Evolutionary conservation across 2,888 invertebrate genomes (phyloP), one percentile per base, ranked within the genome.

Genomic region (Athetis lepigone): DNA sequence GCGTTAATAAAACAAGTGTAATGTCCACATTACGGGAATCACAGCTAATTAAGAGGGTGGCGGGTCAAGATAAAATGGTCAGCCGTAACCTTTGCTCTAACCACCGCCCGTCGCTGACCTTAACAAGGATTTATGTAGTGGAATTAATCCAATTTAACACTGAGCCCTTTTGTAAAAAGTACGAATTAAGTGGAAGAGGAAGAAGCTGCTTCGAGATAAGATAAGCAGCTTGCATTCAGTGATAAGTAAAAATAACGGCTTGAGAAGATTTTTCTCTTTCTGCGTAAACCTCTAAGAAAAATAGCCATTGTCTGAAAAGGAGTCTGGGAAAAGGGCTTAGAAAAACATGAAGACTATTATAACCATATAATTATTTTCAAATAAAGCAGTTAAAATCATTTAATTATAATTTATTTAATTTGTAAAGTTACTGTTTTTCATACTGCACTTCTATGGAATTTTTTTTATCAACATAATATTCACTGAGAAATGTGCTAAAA

Each of bases 141-240:
- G 86, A 89, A 88, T 88, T 89, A 89, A 89, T 87, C 80, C 82
- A 85, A 87, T 90, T 88, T 83, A 86, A 84, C 87, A 84, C 81
- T 86, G 85, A 87, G 83, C 81, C 82, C 75, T 82, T 60, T 85
- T 84, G 81, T 82, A 85, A 88, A 89, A 87, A 87, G 70, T 62
- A 66, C 52, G 79, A 81, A 81, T 78, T 76, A 71, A 80, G 70
- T 55, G 64, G 42, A 66, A 47, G 59, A 50, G 54, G 37, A 61
- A 67, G 67, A 71, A 75, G 71, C 60, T 75, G 75, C 23, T 68
- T 19, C 33, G 5, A 68, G 76, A 72, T 76, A 46, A 79, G 77
- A 78, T 79, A 76, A 63, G 45, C 68, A 66, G 67, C 64, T 70
- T 80, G 68, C 64, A 69, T 66, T 23, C 16, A 61, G 51, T 54